phyloP scores from a whole-genome alignment of 2,113 vertebrate species.

The Percopsis transmontana region DNA sequence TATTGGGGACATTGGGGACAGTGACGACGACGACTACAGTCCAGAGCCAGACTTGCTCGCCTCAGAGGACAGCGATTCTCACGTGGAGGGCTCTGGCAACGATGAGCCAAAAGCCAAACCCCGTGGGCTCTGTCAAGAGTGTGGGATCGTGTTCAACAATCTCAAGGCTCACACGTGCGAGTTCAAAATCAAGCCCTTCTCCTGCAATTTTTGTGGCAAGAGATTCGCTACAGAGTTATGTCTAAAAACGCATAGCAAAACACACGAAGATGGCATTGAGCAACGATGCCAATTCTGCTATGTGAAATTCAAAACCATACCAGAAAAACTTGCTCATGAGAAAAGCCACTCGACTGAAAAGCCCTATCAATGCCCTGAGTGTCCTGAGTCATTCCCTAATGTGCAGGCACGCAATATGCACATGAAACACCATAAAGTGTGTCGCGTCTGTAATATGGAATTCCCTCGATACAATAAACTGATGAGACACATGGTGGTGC shows the following conservation, averaged over 20 bases:
- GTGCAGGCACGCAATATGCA: slow-evolving; percentile 37
- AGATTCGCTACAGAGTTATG: slow-evolving; percentile 30
- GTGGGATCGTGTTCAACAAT: slow-evolving; percentile 46
- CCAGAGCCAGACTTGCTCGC: too few species aligned
- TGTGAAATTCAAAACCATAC: slow-evolving; percentile 45
- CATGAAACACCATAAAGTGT: slow-evolving; percentile 44
- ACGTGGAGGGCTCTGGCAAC: not conserved
- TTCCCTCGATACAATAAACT: slow-evolving; percentile 21
- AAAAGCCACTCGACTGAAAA: slow-evolving; percentile 28
- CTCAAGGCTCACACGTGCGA: slow-evolving; percentile 46
- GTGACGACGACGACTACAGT: too few species aligned
- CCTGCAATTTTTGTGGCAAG: slow-evolving; percentile 58
- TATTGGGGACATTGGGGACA: too few species aligned
- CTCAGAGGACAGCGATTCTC: too few species aligned
- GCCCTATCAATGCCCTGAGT: slow-evolving; percentile 56
- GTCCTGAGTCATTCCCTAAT: slow-evolving; percentile 35
- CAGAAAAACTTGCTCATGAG: slow-evolving; percentile 48
- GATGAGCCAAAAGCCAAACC: too few species aligned
- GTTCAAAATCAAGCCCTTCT: slow-evolving; percentile 50
- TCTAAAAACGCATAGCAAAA: slow-evolving; percentile 37
- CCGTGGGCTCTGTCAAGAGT: slow-evolving; percentile 52
- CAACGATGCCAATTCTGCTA: slow-evolving; percentile 58
- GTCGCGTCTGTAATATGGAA: slow-evolving; percentile 46
- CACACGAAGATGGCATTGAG: slow-evolving; percentile 47
- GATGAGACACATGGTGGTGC: slow-evolving; percentile 47